These are phyloP conservation scores for Agriopis marginaria DNA, from an alignment of 2,888 invertebrate species.

Conservation along the genomic window DNA sequence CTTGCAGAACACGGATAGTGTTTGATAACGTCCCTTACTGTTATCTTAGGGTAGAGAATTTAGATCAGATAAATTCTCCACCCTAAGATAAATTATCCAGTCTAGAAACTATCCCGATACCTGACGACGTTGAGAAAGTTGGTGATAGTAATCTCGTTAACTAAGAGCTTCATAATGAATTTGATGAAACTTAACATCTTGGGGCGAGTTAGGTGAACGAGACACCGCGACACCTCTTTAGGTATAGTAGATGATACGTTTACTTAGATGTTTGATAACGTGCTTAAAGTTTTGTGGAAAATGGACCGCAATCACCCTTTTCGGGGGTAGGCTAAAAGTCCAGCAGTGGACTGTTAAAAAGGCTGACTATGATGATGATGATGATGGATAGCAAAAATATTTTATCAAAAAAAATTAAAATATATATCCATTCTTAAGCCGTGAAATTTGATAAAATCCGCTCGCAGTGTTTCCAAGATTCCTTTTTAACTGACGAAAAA, in stretches of 20 bases:
- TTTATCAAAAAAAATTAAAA: no score
- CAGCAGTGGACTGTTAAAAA: no score
- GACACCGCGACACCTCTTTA: background rate
- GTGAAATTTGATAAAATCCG: no score
- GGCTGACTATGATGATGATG: no score
- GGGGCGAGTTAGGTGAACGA: slow-evolving; percentile 6
- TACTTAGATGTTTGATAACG: background rate
- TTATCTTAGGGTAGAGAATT: background rate
- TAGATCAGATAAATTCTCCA: slow-evolving; percentile 3
- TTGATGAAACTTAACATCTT: slow-evolving; percentile 22
- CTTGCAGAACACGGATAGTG: background rate
- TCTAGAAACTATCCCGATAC: slow-evolving; percentile 14
- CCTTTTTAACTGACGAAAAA: no score
- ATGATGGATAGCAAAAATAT: no score
- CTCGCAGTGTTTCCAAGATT: no score
- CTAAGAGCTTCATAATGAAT: slow-evolving; percentile 26
- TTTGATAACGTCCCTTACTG: background rate
- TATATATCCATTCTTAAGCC: no score
- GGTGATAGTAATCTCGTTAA: slow-evolving; percentile 26
- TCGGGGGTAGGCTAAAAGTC: no score
- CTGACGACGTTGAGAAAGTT: slow-evolving; percentile 16
- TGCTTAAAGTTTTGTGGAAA: background rate
- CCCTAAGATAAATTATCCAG: slow-evolving; percentile 15
- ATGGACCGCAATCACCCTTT: background rate
- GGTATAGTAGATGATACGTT: background rate